These are phyloP conservation scores for Characodon lateralis DNA, from an alignment of 2,797 vertebrate species.

Conservation along the genomic window DNA sequence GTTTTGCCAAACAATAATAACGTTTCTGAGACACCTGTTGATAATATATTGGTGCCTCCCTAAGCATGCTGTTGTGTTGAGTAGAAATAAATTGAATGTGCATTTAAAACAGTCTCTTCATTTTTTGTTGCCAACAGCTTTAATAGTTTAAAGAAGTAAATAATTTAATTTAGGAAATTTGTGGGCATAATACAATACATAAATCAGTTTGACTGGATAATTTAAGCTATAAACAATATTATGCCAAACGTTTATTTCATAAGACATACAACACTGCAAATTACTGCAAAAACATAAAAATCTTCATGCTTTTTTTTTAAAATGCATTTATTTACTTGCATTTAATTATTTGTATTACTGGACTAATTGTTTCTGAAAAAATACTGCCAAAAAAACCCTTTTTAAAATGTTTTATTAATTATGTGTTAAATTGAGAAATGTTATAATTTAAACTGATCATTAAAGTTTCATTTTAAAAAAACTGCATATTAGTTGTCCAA, in stretches of 20 bases:
- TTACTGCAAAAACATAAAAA: neutral
- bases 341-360: neutral
- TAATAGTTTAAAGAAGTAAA: neutral
- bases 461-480: neutral
- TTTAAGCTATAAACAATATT: neutral
- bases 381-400: neutral
- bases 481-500: neutral
- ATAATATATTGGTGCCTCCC: slow-evolving; percentile 43
- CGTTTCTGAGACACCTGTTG: slow-evolving; percentile 37
- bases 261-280: neutral
- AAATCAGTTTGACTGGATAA: neutral
- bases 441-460: neutral
- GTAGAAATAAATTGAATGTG: slow-evolving; percentile 48
- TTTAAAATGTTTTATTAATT: neutral
- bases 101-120: slow-evolving; percentile 31
- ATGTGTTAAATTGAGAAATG: neutral
- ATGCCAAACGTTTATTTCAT: neutral
- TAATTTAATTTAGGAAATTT: neutral
- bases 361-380: neutral
- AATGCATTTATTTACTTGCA: neutral
- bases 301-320: neutral
- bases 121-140: slow-evolving; percentile 7
- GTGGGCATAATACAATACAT: neutral
- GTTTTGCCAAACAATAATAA: neutral
- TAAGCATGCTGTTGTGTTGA: slow-evolving; percentile 33